Percentiles rank a stretch among this genome's conserved stretches.
Evolutionary conservation across 2,888 invertebrate genomes (phyloP).

Genomic region (Drosophila anomalata): DNA sequence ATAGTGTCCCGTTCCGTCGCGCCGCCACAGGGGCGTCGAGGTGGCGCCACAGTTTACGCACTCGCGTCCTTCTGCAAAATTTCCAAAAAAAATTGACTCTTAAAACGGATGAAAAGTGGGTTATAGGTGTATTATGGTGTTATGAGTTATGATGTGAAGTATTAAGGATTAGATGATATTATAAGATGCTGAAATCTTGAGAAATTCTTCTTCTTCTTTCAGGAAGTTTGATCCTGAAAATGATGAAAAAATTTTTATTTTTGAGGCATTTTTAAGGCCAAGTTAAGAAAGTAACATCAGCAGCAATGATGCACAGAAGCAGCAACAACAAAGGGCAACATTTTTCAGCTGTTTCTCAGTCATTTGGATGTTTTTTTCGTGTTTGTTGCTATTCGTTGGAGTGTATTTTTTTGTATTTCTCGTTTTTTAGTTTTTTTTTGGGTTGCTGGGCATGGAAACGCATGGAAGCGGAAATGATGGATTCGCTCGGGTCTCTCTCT

Average conservation of each 20-base stretch:
- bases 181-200: neutral
- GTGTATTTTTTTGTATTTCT: conserved; percentile 27
- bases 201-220: too few relatives aligned
- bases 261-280: conserved; percentile 1
- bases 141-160: neutral
- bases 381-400: conserved; percentile 37
- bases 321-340: conserved; percentile 52
- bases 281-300: conserved; percentile 14
- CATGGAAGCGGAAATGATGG: conserved; percentile 84
- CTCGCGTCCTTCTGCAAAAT: conserved; percentile 93
- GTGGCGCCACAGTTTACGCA: conserved; percentile 99
- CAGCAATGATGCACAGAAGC: conserved; percentile 30
- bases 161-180: neutral
- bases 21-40: conserved; percentile 97
- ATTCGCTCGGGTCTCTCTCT: conserved; percentile 73
- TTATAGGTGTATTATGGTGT: neutral
- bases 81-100: neutral
- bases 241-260: neutral
- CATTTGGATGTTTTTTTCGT: conserved; percentile 31
- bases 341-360: conserved; percentile 75
- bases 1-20: conserved; percentile 99
- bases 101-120: neutral
- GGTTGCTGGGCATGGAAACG: conserved; percentile 66
- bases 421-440: conserved; percentile 40
- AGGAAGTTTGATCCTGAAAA: conserved; percentile 13